Base-by-base conservation (phyloP, 2,888 invertebrate species). In the Linnaemya vulpina region DNA sequence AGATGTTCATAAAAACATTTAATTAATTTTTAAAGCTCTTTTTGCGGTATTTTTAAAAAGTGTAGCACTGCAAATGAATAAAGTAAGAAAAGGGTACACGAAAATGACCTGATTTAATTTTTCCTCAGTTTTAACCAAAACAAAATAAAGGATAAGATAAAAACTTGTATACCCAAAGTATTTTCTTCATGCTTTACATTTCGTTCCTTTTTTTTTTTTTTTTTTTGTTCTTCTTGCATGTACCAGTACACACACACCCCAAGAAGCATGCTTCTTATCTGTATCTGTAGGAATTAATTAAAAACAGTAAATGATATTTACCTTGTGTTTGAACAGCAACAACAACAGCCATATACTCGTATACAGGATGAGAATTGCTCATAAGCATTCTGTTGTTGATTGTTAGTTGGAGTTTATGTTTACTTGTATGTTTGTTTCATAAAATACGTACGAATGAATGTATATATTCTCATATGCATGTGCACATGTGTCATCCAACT, bases 261-360 rank as follows among this genome's bases (percentile, higher is more conserved):
- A 73, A 79, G 78, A 79, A 82, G 86, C 79, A 79, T 82, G 84
- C 82, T 77, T 80, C 83, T 85, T 82, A 71, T 78, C 62, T 83
- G 74, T 60, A 74, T 60, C 51, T 53, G 60, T 79, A 80, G 80
- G 83, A 86, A 82, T 83, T 86, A 83, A 83, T 86, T 86, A 80
- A 85, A 85, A 78, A 84, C 55, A 74, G 82, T 82, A 85, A 85
- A 85, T 79, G 75, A 75, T 79, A 53, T 82, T 85, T 82, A 82
- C 78, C 78, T 82, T 74, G 35, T 78, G 73, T 78, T 70, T 15
- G 43, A 63, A 49, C 62, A 30, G 55, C 71, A 71, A 49, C 65
- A 46, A 30, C 65, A 58, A 30, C 77, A 77, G 13, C 55, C 51
- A 78, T 55, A 67, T 55, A 67, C 11, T 17, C 35, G 25, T 22